Evolutionary conservation across 2,113 vertebrate genomes (phyloP).

Genomic region (Pseudois nayaur): DNA sequence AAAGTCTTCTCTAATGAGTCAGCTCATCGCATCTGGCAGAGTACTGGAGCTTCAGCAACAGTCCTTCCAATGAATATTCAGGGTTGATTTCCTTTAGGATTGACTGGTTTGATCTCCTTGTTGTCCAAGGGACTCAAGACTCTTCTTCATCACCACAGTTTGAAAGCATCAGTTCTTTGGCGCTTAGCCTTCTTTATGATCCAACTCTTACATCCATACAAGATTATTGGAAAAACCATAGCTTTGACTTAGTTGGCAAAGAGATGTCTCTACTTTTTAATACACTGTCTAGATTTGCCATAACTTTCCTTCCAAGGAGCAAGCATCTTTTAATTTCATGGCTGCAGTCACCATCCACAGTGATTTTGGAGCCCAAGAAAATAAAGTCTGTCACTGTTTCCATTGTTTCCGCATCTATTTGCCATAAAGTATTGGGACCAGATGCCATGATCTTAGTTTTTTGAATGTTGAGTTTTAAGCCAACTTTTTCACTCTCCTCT

Average conservation of each 20-base stretch:
- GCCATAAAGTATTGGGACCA: background rate
- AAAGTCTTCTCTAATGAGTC: background rate
- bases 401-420: background rate
- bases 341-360: background rate
- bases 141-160: background rate
- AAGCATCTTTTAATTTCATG: background rate
- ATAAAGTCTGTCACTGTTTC: background rate
- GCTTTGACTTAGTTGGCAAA: background rate
- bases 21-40: background rate
- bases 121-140: background rate
- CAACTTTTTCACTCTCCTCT: background rate
- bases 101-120: background rate
- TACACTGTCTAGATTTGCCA: background rate
- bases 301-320: background rate
- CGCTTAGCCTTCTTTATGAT: background rate
- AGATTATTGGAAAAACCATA: background rate
- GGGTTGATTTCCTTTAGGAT: background rate
- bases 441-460: background rate
- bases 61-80: background rate
- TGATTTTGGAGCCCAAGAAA: background rate
- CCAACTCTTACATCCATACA: background rate
- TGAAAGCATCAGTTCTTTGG: background rate
- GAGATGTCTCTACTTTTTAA: background rate
- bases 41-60: background rate
- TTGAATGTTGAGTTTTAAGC: background rate